Evolutionary conservation across 2,888 invertebrate species (phyloP).

Genomic region (Lacanobia wlatinum): DNA sequence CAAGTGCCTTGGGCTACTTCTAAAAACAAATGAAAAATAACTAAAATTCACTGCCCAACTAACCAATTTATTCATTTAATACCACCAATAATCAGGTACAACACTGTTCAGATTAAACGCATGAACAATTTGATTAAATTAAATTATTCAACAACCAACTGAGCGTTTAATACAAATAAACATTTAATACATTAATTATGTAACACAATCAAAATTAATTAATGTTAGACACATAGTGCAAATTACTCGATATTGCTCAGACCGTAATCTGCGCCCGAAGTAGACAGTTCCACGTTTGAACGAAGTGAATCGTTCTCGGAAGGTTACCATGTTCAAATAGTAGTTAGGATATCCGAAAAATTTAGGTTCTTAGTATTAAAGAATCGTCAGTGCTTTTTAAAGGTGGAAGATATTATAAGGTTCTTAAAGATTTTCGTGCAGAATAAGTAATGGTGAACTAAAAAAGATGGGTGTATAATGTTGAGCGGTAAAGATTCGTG

Average conservation of each 20-base stretch:
- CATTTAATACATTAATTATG: constrained; percentile 3
- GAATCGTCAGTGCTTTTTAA: constrained; percentile 17
- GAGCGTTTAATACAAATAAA: constrained; percentile 10
- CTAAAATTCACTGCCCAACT: too few species aligned
- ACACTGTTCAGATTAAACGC: background rate
- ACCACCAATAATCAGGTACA: too few species aligned
- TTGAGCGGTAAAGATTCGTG: background rate
- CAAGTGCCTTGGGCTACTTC: too few species aligned
- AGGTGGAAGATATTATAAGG: constrained; percentile 1
- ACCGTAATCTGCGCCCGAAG: constrained; percentile 44
- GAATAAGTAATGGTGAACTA: constrained; percentile 14
- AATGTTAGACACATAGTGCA: constrained; percentile 16
- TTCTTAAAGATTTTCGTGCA: background rate
- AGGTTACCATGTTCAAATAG: constrained; percentile 29
- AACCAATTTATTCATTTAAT: too few species aligned
- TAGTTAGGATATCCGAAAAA: constrained; percentile 38
- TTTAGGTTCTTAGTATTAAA: constrained; percentile 17
- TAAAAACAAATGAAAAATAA: too few species aligned
- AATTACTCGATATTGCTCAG: constrained; percentile 41
- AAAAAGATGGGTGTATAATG: background rate
- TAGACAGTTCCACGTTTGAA: constrained; percentile 46
- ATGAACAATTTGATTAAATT: background rate
- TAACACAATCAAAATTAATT: constrained; percentile 22
- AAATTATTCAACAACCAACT: constrained; percentile 12
- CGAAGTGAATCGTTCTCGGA: constrained; percentile 48